Base-by-base conservation (phyloP, 2,113 vertebrate species). In the Lutjanus erythropterus region DNA sequence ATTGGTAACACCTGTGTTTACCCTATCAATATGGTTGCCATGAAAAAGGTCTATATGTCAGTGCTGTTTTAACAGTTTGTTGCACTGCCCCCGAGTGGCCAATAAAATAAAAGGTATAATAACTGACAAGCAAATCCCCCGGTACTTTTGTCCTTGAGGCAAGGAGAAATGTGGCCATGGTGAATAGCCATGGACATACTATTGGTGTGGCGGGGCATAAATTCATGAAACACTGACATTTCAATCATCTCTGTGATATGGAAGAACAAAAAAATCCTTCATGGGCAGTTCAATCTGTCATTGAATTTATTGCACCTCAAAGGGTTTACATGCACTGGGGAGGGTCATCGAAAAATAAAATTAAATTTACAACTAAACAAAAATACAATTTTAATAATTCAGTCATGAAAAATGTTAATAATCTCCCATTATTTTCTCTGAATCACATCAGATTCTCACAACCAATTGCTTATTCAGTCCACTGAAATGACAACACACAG, bases 221-320 rank as follows among this genome's bases (percentile, higher is more conserved):
- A 1, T 53, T n/a, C 3, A 60, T 52, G 15, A 46, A 59, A 66
- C 33, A 18, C 19, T n/a, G 23, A 52, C 19, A 31, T 25, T 27
- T 39, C 12, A 25, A 21, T 62, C 27, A 18, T 42, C 4, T 33
- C 19, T 1, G 1, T 33, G 21, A 56, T 27, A 33, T 1, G 7
- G 2, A 71, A 71, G 14, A 69, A 79, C n/a, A 78, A 58, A 6
- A 18, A 11, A 68, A 55, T 31, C 21, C 33, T 64, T 72, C 87
- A 89, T 21, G 33, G 46, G 71, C 39, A 87, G 91, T 95, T 96
- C 94, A 93, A 95, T 96, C 95, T 93, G 92, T 98, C 94, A 95
- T 96, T 95, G 95, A 96, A 84, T 99, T 99, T 99, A 99, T 99
- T 99, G 98, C 98, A 98, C 98, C 95, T 97, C 96, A 97, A 95